Evolutionary conservation across 1,140 invertebrate species (phyloP).

Genomic region (Ditylenchus dipsaci): DNA sequence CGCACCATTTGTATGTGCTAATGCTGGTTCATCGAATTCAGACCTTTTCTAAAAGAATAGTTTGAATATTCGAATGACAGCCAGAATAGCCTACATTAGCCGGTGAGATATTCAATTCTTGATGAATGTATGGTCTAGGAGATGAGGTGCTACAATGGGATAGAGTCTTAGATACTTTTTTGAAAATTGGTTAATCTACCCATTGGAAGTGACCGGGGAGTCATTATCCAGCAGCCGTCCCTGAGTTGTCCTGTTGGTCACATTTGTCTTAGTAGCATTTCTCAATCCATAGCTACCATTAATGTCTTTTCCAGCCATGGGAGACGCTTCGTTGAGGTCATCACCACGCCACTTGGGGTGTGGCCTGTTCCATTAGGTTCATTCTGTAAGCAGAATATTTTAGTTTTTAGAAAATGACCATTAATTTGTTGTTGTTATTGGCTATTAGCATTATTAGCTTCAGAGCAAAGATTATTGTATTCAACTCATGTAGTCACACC

Average conservation of each 20-base stretch:
- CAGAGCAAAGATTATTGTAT: not conserved
- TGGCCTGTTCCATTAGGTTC: not conserved
- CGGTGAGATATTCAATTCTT: not conserved
- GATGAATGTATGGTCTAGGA: not conserved
- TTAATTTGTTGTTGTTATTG: not conserved
- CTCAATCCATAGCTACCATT: too few species aligned
- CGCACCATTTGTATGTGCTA: not conserved
- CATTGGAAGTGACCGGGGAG: too few species aligned
- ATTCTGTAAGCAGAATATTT: not conserved
- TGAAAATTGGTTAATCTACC: too few species aligned
- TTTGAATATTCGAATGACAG: not conserved
- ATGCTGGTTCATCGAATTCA: not conserved
- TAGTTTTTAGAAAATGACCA: not conserved
- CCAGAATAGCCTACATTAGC: not conserved
- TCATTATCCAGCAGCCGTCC: too few species aligned
- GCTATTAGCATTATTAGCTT: not conserved
- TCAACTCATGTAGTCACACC: too few species aligned
- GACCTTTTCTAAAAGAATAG: not conserved
- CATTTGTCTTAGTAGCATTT: too few species aligned
- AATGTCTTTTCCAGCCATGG: not conserved
- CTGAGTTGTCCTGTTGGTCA: too few species aligned
- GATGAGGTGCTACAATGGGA: not conserved
- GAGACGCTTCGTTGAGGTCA: constrained; percentile 2
- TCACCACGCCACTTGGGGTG: constrained; percentile 4
- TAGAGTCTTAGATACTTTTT: not conserved